These are phyloP conservation scores for Vandiemenella viatica DNA, from an alignment of 2,888 invertebrate genomes.

Conservation along the genomic window DNA sequence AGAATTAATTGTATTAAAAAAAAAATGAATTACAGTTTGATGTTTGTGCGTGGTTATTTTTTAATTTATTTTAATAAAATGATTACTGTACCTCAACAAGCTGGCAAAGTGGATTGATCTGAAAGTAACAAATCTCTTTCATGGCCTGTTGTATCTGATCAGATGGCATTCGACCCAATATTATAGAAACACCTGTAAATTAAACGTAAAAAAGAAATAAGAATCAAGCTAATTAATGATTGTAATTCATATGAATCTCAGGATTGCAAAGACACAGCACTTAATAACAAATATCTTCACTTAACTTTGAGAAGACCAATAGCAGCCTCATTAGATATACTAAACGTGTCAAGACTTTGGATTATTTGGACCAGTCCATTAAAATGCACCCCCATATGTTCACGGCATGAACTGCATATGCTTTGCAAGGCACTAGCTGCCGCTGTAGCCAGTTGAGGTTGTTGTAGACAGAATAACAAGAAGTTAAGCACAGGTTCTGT, in stretches of 20 bases:
- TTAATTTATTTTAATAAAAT: neutral
- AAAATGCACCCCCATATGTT: slow-evolving; percentile 62
- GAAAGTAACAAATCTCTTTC: slow-evolving; percentile 63
- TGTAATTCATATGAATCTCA: neutral
- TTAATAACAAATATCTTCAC: slow-evolving; percentile 21
- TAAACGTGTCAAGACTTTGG: slow-evolving; percentile 53
- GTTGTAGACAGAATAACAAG: slow-evolving; percentile 55
- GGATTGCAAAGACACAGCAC: slow-evolving; percentile 24
- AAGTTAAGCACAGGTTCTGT: slow-evolving; percentile 67
- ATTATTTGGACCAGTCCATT: slow-evolving; percentile 56
- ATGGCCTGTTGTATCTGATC: slow-evolving; percentile 50
- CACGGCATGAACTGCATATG: slow-evolving; percentile 68
- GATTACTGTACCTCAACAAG: slow-evolving; percentile 35
- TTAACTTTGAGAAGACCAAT: slow-evolving; percentile 58
- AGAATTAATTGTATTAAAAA: slow-evolving; percentile 1
- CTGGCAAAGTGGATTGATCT: slow-evolving; percentile 49
- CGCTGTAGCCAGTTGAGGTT: slow-evolving; percentile 56
- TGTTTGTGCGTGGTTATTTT: too few relatives aligned
- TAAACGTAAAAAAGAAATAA: slow-evolving; percentile 3
- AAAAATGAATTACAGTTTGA: neutral
- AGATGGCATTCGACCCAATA: slow-evolving; percentile 39
- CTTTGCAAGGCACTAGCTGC: slow-evolving; percentile 74
- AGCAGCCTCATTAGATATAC: slow-evolving; percentile 57
- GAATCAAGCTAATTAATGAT: slow-evolving; percentile 1
- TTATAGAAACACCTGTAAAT: slow-evolving; percentile 41